phyloP scores from a whole-genome alignment of 2,888 invertebrate genomes.

The Silvanus unidentatus region DNA sequence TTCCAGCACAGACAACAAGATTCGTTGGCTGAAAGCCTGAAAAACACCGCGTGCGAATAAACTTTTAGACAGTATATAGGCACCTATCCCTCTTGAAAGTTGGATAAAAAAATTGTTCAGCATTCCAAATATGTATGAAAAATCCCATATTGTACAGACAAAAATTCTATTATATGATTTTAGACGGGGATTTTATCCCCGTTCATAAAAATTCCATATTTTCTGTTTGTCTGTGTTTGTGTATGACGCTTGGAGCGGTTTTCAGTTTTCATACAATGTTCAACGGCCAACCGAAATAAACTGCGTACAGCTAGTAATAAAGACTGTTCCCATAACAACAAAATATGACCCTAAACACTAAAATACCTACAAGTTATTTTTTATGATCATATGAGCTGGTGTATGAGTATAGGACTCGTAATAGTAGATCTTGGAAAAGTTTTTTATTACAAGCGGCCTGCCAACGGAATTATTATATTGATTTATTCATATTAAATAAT shows the following conservation, averaged over 20 bases:
- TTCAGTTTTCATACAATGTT: slow-evolving; percentile 27
- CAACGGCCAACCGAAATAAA: slow-evolving; percentile 30
- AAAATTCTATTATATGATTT: slow-evolving; percentile 33
- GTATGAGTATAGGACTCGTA: no score
- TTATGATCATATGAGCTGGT: neutral
- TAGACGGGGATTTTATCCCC: slow-evolving; percentile 29
- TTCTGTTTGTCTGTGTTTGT: slow-evolving; percentile 2
- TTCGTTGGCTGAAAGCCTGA: no score
- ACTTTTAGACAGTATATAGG: no score
- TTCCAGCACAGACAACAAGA: no score
- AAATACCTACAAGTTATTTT: slow-evolving; percentile 14
- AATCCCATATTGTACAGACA: slow-evolving; percentile 27
- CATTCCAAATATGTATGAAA: slow-evolving; percentile 13
- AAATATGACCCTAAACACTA: slow-evolving; percentile 18
- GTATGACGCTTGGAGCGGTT: slow-evolving; percentile 23
- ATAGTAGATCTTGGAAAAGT: no score
- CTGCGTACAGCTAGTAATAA: slow-evolving; percentile 28
- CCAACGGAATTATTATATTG: no score
- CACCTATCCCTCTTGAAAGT: no score
- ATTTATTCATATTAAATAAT: no score
- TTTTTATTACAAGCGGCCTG: no score
- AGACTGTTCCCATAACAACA: slow-evolving; percentile 23
- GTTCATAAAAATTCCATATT: slow-evolving; percentile 35
- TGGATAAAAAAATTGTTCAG: no score
- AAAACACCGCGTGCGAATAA: no score